Evolutionary conservation across 2,113 vertebrate genomes (phyloP), one percentile per base, ranked within the genome.

Genomic region (Etia nguti): DNA sequence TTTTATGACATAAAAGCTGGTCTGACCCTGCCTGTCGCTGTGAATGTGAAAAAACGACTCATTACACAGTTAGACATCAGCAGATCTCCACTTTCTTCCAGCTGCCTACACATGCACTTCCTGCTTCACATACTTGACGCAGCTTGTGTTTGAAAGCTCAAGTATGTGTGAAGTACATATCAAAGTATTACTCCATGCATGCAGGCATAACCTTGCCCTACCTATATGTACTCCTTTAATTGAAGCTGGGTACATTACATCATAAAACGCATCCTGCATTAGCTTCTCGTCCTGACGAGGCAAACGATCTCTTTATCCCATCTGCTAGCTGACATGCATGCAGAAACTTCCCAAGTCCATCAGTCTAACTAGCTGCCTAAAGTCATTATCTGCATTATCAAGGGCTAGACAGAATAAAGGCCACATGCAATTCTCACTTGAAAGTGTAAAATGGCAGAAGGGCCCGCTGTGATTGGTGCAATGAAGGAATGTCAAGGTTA

Each of bases 341-440:
- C 86, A 48, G 79, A 75, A 79, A 82, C 84, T 50, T 88, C 70
- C 15, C 82, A 1, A 24, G 80, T 90, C 92, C 88, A 90, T 82
- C 54, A 31, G 68, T 86, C 81, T 86, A 82, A 91, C 86, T 36
- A 81, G 82, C 87, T 94, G 93, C 92, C 92, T 89, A 82, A 92
- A 90, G 94, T 94, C 89, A 95, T 95, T 95, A 95, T 94, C 85
- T 95, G 93, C 82, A 89, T 93, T 92, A 94, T 95, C 86, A 86
- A 87, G 88, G 82, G 70, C 88, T 75, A 84, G 92, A 93, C 89
- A 79, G 88, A 93, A 94, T 92, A 92, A 94, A 90, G 88, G 88
- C 81, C 90, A 91, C 68, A 62, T 90, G 89, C 16, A n/a, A 92
- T 93, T 94, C 92, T 93, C 92, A 93, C 83, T 73, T 81, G 90